Evolutionary conservation across 2,113 vertebrate genomes (phyloP).

Genomic region (Melanocharis versteri): DNA sequence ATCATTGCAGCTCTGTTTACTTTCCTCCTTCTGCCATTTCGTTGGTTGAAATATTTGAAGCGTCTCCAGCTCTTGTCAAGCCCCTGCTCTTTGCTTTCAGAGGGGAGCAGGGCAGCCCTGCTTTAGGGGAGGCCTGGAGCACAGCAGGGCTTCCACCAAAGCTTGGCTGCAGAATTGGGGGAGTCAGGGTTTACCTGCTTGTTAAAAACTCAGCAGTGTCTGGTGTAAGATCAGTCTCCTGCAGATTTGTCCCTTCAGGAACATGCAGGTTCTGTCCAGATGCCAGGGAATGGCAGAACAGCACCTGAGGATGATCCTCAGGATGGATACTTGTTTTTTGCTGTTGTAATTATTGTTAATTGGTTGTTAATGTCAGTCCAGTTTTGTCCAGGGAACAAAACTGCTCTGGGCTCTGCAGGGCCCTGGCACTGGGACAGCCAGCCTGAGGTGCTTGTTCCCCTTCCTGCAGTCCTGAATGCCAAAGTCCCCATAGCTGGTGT

Average conservation of each 20-base stretch:
- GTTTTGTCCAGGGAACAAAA: neutral
- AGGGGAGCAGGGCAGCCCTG: fast-evolving
- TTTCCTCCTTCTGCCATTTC: neutral
- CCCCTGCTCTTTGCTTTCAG: neutral
- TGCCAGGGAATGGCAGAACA: neutral
- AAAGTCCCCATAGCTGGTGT: neutral
- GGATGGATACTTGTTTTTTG: neutral
- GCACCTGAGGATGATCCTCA: neutral
- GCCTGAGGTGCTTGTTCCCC: no score
- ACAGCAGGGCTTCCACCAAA: neutral
- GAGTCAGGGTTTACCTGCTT: neutral
- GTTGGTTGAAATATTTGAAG: neutral
- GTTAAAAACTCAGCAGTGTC: neutral
- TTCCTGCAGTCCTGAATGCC: neutral
- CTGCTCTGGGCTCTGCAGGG: neutral
- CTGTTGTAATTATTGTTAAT: neutral
- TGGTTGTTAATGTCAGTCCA: neutral
- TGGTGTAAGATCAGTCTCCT: neutral
- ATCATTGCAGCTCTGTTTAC: neutral
- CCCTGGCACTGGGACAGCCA: neutral
- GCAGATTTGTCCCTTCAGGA: neutral
- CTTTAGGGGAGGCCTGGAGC: neutral
- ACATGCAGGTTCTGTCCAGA: neutral
- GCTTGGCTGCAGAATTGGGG: neutral
- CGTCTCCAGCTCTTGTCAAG: neutral